Base-by-base conservation (phyloP, 2,888 invertebrate genomes). In the Willowsia nigromaculata region DNA sequence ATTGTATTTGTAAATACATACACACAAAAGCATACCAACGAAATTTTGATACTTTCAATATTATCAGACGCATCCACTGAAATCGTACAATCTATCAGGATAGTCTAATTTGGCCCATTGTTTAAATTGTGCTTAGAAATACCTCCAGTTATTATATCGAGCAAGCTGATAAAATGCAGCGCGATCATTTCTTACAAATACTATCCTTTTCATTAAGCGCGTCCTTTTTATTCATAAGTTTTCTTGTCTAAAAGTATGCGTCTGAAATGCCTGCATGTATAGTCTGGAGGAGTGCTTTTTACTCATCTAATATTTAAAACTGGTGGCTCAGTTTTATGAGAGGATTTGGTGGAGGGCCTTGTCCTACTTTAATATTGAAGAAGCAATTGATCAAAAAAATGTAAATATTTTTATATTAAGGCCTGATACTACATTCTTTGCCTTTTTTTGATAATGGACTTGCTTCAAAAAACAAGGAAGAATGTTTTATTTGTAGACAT, bases 221-320 rank as follows among this genome's bases (percentile, higher is more conserved):
- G 2, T 59, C 25, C 22, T 25, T 59, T 59, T 6, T 1, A 59
- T 59, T 27, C 27, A 59, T 59, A n/a, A n/a, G n/a, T n/a, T n/a
- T n/a, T n/a, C n/a, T n/a, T n/a, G n/a, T n/a, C n/a, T n/a, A 25
- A 25, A 6, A 59, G 4, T 6, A 59, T 11, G 5, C 50, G 56
- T 59, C 56, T 59, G 18, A 33, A 68, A 37, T 22, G 43, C 30
- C 30, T 59, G 59, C 4, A 59, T 59, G 40, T 4, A 11, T 50
- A 56, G 56, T 56, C 11, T 56, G 59, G 59, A 59, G 9, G 65
- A n/a, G n/a, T n/a, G n/a, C n/a, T 15, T 33, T n/a, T 15, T 65
- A 37, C 47, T 83, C 40, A 83, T 83, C 40, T 50, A 83, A 83
- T 83, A 83, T 83, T 83, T 83, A 83, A 50, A 50, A 65, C 30